Evolutionary conservation across 2,888 invertebrate species (phyloP), one percentile per base, ranked within the genome.

Genomic region (Cephus spinipes): DNA sequence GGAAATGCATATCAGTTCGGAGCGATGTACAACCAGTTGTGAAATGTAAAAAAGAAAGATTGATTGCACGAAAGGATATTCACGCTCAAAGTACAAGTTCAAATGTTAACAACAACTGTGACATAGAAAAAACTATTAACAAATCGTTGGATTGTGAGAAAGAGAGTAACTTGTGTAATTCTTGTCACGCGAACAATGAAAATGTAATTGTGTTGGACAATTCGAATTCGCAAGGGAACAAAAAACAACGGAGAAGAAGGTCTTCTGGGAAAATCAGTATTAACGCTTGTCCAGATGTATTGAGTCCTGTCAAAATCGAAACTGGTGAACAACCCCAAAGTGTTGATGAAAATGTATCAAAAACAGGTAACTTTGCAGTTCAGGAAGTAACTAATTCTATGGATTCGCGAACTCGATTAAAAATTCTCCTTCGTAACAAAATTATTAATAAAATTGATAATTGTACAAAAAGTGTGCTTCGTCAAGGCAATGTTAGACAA

Each of bases 381-480:
- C 71, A 71, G 12, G 71, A 71, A 71, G 23, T 71, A 71, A 33
- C 1, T 31, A 71, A 71, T 31, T 71, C 71, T 33, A 71, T 31
- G 71, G 71, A 71, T 71, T 32, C 71, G 31, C 71, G 71, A 71
- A 32, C 32, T 9, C 31, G 71, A 71, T 71, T 71, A 33, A 71
- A 71, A 33, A 71, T 71, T 71, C 71, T 71, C 71, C 71, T 71
- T 31, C 31, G 71, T 31, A 71, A 71, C 12, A 71, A 71, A 33
- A 71, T 71, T 33, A 71, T 32, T 71, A 71, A 33, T 33, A 71
- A 15, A 31, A 55, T 55, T 55, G 55, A 55, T 55, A 55, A 55
- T 55, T 55, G 23, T 55, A 55, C 23, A 55, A 55, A 55, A 55
- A 55, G 23, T 23, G 55, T 55, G 55, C 55, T 55, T 55, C 31